phyloP scores from a whole-genome alignment of 2,113 vertebrate genomes.

The Saccopteryx bilineata region DNA sequence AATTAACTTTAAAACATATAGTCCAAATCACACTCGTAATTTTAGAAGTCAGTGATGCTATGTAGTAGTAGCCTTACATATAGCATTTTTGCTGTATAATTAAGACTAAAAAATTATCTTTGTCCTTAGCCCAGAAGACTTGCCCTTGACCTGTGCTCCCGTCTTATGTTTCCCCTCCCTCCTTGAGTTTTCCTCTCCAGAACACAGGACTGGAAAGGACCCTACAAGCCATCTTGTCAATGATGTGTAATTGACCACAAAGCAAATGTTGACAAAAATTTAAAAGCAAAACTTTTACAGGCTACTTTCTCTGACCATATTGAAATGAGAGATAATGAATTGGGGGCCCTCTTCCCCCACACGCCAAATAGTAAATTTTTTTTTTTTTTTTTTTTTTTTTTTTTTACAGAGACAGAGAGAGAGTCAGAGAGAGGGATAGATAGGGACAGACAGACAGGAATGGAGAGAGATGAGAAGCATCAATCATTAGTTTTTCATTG shows the following conservation, averaged over 20 bases:
- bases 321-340: slow-evolving; percentile 1
- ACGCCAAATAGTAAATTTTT: not conserved
- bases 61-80: not conserved
- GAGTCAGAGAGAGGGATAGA: too few relatives aligned
- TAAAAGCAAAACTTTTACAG: not conserved
- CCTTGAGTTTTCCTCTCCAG: not conserved
- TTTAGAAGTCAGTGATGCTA: slow-evolving; percentile 61
- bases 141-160: not conserved
- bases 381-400: too few relatives aligned
- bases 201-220: not conserved
- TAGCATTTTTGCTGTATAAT: slow-evolving; percentile 51
- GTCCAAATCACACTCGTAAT: slow-evolving; percentile 5
- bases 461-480: too few relatives aligned
- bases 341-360: not conserved
- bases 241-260: not conserved
- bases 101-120: slow-evolving; percentile 34
- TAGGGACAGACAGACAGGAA: too few relatives aligned
- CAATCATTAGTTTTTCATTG: too few relatives aligned
- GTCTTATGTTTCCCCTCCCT: not conserved
- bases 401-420: too few relatives aligned
- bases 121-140: slow-evolving; percentile 28
- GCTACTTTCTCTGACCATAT: not conserved
- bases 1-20: slow-evolving; percentile 66
- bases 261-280: slow-evolving; percentile 16
- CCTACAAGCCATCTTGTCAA: not conserved